These are phyloP conservation scores for Zeus faber DNA, from an alignment of 2,113 vertebrate genomes.

Conservation along the genomic window DNA sequence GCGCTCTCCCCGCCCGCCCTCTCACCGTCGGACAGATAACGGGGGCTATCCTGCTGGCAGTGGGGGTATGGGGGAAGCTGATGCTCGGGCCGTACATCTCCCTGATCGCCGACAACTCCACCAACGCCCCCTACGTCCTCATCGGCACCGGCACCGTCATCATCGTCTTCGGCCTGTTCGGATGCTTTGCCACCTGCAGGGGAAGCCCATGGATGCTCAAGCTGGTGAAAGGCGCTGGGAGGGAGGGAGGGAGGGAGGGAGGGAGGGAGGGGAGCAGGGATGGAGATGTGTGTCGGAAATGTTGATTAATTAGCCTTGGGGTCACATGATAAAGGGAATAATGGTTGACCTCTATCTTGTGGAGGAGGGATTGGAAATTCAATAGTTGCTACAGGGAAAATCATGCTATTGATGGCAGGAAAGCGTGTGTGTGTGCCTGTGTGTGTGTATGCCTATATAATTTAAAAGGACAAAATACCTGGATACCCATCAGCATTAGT, in stretches of 20 bases:
- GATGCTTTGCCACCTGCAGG: constrained; percentile 96
- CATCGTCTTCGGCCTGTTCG: constrained; percentile 95
- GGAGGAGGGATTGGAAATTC: constrained; percentile 29
- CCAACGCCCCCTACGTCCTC: constrained; percentile 96
- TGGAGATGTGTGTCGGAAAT: constrained; percentile 6
- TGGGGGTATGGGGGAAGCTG: constrained; percentile 96
- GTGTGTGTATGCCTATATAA: constrained; percentile 1
- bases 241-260: background rate
- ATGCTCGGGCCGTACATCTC: constrained; percentile 97
- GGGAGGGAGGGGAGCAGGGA: background rate
- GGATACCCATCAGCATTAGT: too few relatives aligned
- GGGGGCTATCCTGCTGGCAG: constrained; percentile 93
- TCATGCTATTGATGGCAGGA: constrained; percentile 32
- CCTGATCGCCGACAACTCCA: constrained; percentile 97
- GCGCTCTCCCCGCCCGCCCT: constrained; percentile 17
- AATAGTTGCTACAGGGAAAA: constrained; percentile 21
- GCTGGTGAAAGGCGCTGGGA: constrained; percentile 79
- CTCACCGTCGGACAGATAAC: constrained; percentile 82
- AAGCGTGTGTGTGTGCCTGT: constrained; percentile 11
- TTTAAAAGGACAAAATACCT: background rate
- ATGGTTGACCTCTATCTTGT: constrained; percentile 44
- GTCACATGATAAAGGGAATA: constrained; percentile 33
- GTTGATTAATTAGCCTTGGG: constrained; percentile 40
- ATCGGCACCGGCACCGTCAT: constrained; percentile 97
- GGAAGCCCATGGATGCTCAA: constrained; percentile 99